Base-by-base conservation (phyloP, 2,113 vertebrate species). In the Rhynchomys soricoides region DNA sequence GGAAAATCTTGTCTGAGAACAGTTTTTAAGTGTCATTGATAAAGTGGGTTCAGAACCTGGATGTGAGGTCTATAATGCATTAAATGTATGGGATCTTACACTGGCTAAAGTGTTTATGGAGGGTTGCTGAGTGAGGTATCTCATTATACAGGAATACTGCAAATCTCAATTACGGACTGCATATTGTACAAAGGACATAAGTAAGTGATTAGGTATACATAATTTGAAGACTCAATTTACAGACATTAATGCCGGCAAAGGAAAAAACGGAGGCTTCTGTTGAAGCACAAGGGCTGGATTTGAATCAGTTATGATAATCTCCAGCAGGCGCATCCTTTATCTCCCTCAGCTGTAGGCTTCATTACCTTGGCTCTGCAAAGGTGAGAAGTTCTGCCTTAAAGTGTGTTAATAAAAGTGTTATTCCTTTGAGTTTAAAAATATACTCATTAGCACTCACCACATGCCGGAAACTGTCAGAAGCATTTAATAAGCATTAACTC, bases 21-120 rank as follows among this genome's bases (percentile, higher is more conserved):
- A 95, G 83, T 93, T 91, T 95, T 94, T 96, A 96, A 95, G 95
- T 91, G 85, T 90, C 79, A 16, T 70, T 96, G 93, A 97, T 96
- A 82, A 94, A 97, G 82, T 95, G 73, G 82, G 91, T 87, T 97
- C 83, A 95, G 93, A 97, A 96, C 79, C 86, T 15, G 10, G 48
- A 89, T 96, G 78, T 87, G 86, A 93, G 55, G 79, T 88, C 71
- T 93, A 45, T 78, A 90, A 91, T 95, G 48, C 59, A 79, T 29
- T 62, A 79, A 94, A 79, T 19, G 11, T 82, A 71, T 90, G 74
- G 91, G 90, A 79, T 94, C 78, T 93, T 93, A 40, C 31, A 89
- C 74, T 87, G 94, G 78, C 86, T 95, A 71, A 77, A 96, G 82
- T 96, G 83, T 96, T 97, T 94, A 90, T 91, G 79, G 87, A 79